Base-by-base conservation (phyloP, 2,888 invertebrate genomes). In the Volucella inflata region DNA sequence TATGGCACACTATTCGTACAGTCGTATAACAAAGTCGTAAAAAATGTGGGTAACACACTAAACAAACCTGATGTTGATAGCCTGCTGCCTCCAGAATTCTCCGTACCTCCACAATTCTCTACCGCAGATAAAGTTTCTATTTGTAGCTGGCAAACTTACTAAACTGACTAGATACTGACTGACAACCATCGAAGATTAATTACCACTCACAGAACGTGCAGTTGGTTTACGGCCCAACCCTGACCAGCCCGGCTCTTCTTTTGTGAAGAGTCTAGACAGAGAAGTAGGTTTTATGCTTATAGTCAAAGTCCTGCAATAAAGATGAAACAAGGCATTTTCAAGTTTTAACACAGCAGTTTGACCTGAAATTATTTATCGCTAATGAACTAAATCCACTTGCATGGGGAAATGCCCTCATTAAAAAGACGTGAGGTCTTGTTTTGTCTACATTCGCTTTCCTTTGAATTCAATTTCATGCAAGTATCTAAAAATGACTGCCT, bases 31-130 rank as follows among this genome's bases (percentile, higher is more conserved):
- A 57, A 78, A 83, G 78, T 68, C 74, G 78, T 68, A 74, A 64
- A 57, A 81, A 83, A 83, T 83, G 72, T 72, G 53, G 78, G 78
- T 83, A 83, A 78, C 82, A 83, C 72, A 83, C 83, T 83, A 64
- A 83, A 57, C 57, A 78, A 83, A 64, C 72, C 74, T 62, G 77
- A 82, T 75, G 65, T 71, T 44, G 60, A 71, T 44, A 60, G 16
- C 38, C 30, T 46, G 46, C 55, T 53, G 11, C 40, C 30, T 30
- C 11, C 44, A 10, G 46, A 40, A 53, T 51, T 38, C 14, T 51
- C n/a, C 36, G 11, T 36, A 14, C 67, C 44, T 42, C 14, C 48
- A 30, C 30, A 30, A 30, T 30, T 30, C 30, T 30, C 30, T 30
- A 30, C 30, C 30, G 30, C 30, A 30, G 30, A 30, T 30, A 30